A percentile compares a stretch with the other conserved stretches of the same genome.
Conservation (phyloP, 2,113 vertebrate genomes). For the Labeo catla region DNA sequence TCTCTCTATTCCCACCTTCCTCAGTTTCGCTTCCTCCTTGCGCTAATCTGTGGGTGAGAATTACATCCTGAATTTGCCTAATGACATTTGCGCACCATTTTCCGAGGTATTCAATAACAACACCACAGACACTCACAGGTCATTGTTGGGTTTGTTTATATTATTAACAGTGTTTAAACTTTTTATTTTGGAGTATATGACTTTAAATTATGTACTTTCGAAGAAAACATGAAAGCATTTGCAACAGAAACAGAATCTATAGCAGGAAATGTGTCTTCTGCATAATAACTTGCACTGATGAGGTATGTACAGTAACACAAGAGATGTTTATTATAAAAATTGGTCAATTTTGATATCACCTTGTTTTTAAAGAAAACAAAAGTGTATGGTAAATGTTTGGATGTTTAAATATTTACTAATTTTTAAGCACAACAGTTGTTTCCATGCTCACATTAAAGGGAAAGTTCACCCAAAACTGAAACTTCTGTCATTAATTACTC, state of each 20-base stretch:
- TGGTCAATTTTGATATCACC: not conserved
- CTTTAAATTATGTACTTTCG: not conserved
- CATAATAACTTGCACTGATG: not conserved
- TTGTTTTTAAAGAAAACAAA: not conserved
- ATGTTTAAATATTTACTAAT: not conserved
- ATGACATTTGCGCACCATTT: not conserved
- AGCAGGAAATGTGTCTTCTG: not conserved
- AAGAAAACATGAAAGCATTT: not conserved
- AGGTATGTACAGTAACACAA: not conserved
- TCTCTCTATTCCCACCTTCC: slow-evolving; percentile 42
- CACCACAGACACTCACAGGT: not conserved
- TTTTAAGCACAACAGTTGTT: not conserved
- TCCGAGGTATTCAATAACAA: not conserved
- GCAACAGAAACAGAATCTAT: not conserved
- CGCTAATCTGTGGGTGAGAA: slow-evolving; percentile 34
- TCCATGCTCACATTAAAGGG: not conserved
- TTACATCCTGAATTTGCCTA: slow-evolving; percentile 34
- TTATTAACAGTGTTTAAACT: not conserved
- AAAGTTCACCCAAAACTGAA: no score
- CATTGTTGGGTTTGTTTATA: slow-evolving; percentile 11
- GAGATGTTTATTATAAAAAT: not conserved
- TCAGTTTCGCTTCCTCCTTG: slow-evolving; percentile 2
- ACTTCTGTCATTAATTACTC: no score
- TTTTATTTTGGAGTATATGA: not conserved
- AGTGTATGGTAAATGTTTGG: not conserved